These are phyloP conservation scores for Drosophila engyochracea DNA, from an alignment of 2,888 invertebrate genomes.

Conservation along the genomic window DNA sequence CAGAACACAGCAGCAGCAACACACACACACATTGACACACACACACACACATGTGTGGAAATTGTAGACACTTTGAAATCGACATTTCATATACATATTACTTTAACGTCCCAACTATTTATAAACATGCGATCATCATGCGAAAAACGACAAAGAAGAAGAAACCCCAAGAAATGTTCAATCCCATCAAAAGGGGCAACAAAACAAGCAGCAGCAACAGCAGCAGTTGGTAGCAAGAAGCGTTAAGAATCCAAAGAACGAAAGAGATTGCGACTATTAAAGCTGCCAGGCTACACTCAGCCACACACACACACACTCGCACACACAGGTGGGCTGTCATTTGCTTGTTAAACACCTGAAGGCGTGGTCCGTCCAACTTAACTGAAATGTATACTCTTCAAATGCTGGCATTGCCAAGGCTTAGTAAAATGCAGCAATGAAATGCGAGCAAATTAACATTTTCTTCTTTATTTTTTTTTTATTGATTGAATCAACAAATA, in stretches of 20 bases:
- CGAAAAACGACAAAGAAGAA: conserved; percentile 31
- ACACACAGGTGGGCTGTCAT: conserved; percentile 44
- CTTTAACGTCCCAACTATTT: conserved; percentile 71
- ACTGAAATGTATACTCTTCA: conserved; percentile 33
- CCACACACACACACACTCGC: conserved; percentile 14
- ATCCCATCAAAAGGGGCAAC: conserved; percentile 33
- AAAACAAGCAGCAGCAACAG: conserved; percentile 6
- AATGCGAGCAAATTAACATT: background rate
- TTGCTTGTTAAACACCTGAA: conserved; percentile 46
- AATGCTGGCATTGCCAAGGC: background rate
- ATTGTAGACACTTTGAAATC: conserved; percentile 71
- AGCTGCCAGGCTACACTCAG: conserved; percentile 29
- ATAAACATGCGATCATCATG: conserved; percentile 78
- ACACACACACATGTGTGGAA: conserved; percentile 45
- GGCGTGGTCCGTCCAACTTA: conserved; percentile 35
- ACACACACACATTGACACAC: conserved; percentile 4
- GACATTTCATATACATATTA: conserved; percentile 71
- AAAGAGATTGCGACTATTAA: conserved; percentile 52
- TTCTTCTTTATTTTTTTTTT: background rate
- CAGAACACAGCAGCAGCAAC: conserved; percentile 25
- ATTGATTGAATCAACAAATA: background rate
- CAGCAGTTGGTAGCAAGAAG: conserved; percentile 53
- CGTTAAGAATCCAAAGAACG: conserved; percentile 40
- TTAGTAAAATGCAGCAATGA: background rate
- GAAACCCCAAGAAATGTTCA: conserved; percentile 43